Evolutionary conservation across 2,888 invertebrate genomes (phyloP).

Genomic region (Eupsilia transversa): DNA sequence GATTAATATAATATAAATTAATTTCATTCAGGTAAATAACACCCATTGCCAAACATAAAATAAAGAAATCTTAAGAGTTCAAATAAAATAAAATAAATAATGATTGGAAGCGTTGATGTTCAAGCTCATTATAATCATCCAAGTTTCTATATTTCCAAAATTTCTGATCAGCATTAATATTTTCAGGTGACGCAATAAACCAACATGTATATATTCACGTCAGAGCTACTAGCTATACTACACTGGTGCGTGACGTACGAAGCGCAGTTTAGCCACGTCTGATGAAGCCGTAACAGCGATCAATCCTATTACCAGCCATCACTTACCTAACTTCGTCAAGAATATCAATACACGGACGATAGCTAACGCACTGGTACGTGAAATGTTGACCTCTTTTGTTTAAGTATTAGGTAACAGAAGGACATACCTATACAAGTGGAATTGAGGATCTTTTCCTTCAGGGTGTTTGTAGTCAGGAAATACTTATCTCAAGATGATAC

Average conservation of each 20-base stretch:
- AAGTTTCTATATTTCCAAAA: neutral
- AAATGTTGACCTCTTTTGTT: conserved; percentile 20
- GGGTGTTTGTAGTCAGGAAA: neutral
- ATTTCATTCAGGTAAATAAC: no score
- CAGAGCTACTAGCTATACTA: conserved; percentile 11
- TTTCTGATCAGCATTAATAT: neutral
- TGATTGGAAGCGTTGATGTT: neutral
- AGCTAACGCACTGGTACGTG: conserved; percentile 31
- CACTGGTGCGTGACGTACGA: conserved; percentile 68
- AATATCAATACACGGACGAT: conserved; percentile 40
- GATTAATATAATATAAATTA: no score
- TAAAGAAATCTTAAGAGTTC: no score
- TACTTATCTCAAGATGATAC: neutral
- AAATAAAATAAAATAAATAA: no score
- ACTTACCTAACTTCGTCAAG: conserved; percentile 73
- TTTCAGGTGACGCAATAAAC: conserved; percentile 5
- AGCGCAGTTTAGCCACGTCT: conserved; percentile 85
- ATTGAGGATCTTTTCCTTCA: neutral
- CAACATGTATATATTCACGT: conserved; percentile 15
- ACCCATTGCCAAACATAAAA: no score
- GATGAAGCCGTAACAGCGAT: conserved; percentile 84
- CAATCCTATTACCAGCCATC: conserved; percentile 85
- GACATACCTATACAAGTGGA: neutral
- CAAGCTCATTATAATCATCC: neutral
- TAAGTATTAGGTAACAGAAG: neutral